These are phyloP conservation scores for Gastracanthus pulcherrimus DNA, from an alignment of 2,888 invertebrate genomes.

Conservation along the genomic window DNA sequence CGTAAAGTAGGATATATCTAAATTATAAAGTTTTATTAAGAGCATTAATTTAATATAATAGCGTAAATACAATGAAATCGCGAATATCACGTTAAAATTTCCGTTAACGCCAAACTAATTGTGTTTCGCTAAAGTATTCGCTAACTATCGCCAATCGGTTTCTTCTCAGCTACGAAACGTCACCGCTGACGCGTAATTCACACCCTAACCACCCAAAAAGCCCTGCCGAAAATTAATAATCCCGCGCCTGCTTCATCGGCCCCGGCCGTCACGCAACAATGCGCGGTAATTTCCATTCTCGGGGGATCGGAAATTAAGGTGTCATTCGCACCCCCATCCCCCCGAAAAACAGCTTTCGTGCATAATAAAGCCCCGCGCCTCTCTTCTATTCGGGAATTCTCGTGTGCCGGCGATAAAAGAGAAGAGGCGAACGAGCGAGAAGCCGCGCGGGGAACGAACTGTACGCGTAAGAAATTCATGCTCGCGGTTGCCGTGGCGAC, in stretches of 20 bases:
- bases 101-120: too few relatives aligned
- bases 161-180: too few relatives aligned
- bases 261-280: neutral
- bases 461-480: neutral
- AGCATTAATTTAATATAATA: too few relatives aligned
- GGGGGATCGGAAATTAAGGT: neutral
- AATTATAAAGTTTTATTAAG: too few relatives aligned
- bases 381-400: neutral
- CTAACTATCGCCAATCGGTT: too few relatives aligned
- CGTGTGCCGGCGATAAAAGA: neutral
- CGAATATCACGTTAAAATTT: too few relatives aligned
- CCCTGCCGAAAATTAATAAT: constrained; percentile 2
- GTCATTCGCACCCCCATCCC: too few relatives aligned
- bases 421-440: too few relatives aligned
- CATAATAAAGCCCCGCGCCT: neutral
- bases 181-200: neutral
- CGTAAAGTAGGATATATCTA: too few relatives aligned
- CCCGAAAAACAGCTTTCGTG: neutral
- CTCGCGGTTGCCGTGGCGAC: neutral
- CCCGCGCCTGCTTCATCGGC: neutral
- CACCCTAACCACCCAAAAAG: neutral
- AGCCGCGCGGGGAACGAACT: too few relatives aligned
- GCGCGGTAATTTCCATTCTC: neutral
- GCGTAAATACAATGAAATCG: too few relatives aligned
- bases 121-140: too few relatives aligned